Conservation (phyloP, 2,888 invertebrate species). For the Sminthurinus aureus region DNA sequence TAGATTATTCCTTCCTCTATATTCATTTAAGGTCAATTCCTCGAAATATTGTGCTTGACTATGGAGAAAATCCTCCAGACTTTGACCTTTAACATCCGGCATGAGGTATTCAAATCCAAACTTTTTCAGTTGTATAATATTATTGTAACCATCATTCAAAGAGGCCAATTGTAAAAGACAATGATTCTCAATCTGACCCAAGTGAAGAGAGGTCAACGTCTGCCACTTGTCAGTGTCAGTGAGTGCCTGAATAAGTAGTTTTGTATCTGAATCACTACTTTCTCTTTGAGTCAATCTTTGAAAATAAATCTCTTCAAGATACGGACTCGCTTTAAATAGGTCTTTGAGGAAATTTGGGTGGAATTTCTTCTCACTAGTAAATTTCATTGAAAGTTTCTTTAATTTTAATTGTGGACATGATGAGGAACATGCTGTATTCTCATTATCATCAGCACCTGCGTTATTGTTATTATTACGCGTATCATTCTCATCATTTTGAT, state of each 20-base stretch:
- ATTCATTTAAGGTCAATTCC: constrained; percentile 48
- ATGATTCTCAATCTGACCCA: constrained; percentile 46
- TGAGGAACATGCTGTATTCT: neutral
- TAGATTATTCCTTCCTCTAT: constrained; percentile 47
- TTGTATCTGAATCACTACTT: constrained; percentile 31
- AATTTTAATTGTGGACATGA: constrained; percentile 18
- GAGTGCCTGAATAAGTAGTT: constrained; percentile 40
- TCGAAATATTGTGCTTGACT: constrained; percentile 46
- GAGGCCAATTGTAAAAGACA: constrained; percentile 41
- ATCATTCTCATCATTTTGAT: neutral
- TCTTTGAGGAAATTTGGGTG: constrained; percentile 48
- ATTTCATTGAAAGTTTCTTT: constrained; percentile 43
- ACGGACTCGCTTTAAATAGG: constrained; percentile 45
- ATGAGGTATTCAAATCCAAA: constrained; percentile 49
- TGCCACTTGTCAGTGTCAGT: constrained; percentile 42
- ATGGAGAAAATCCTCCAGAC: constrained; percentile 44
- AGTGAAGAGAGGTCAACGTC: constrained; percentile 42
- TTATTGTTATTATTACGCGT: too few relatives aligned
- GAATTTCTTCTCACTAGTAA: constrained; percentile 49
- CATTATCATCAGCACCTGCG: too few relatives aligned
- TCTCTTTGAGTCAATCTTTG: constrained; percentile 42
- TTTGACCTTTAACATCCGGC: constrained; percentile 44
- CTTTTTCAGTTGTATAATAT: constrained; percentile 45
- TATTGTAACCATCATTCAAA: constrained; percentile 41
- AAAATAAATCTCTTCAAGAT: constrained; percentile 46